Base-by-base conservation (phyloP, 2,797 vertebrate genomes). In the Pangasius sanitwongsei region DNA sequence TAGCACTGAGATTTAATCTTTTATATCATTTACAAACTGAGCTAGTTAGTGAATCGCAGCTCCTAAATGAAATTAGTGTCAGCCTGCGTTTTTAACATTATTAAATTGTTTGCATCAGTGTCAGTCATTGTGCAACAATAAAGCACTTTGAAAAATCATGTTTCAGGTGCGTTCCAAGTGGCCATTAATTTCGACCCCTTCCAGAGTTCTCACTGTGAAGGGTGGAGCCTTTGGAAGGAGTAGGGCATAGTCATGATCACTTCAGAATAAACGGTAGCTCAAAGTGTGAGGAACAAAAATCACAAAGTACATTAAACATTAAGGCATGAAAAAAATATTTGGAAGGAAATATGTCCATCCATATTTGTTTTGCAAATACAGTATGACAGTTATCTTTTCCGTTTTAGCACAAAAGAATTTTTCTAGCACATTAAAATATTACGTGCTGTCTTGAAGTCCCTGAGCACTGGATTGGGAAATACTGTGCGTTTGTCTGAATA, bases 391-490 rank as follows among this genome's bases (percentile, higher is more conserved):
- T 63, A 25, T 63, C 23, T 28, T 67, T 67, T 31, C 1, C 15
- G 3, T 23, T 41, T 72, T 3, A 41, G 6, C 18, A 44, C 20
- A 48, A 48, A 74, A 48, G 13, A 2, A 28, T 41, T 34, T 31
- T 31, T 44, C 41, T 15, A 28, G 74, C 44, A 53, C 48, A n/a
- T 50, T 77, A 6, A 77, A 77, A 16, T 7, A 53, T 48, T 28
- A 31, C 4, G 28, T 55, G 13, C 75, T 31, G 28, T 55, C 48
- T 55, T 55, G 28, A 53, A 7, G 50, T 78, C 6, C 13, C 75
- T 55, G 48, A 53, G 75, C 75, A 53, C 48, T 78, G 48, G 48
- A 53, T 78, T 78, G 15, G 75, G 75, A 78, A 78, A 53, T 18
- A 78, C 28, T 48, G 41, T 75, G 12, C 0, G 25, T 4, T 75